A percentile compares a stretch with the other conserved stretches of the same genome.
phyloP scores from a whole-genome alignment of 2,113 vertebrate genomes.

The Brachyistius frenatus region DNA sequence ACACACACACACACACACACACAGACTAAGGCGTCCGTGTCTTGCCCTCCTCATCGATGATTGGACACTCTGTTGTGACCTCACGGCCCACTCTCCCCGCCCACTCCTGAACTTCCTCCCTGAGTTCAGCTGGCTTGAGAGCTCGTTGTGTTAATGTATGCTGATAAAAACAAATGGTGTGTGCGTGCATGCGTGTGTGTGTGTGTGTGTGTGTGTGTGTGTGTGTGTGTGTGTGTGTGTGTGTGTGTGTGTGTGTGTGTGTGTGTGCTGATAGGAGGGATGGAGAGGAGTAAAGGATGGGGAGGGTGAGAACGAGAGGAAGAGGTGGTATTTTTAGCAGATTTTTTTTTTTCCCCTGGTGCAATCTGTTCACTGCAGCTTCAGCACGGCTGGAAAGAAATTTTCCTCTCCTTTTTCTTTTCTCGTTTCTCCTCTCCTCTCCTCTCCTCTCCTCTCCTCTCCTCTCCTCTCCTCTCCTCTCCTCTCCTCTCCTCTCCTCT shows the following conservation, averaged over 20 bases:
- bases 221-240: conserved; percentile 25
- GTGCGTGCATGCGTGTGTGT: conserved; percentile 33
- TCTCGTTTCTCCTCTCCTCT: conserved; percentile 13
- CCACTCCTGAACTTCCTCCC: conserved; percentile 75
- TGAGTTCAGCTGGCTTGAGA: conserved; percentile 66
- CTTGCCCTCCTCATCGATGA: conserved; percentile 56
- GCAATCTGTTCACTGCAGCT: conserved; percentile 75
- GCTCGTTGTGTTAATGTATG: conserved; percentile 69
- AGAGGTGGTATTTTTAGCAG: conserved; percentile 80
- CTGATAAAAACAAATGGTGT: conserved; percentile 64
- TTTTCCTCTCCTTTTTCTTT: conserved; percentile 29
- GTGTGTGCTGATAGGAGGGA: conserved; percentile 37
- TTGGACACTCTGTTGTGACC: conserved; percentile 70
- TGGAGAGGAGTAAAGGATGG: conserved; percentile 35
- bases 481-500: no score
- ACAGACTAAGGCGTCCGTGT: conserved; percentile 52
- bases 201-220: conserved; percentile 24
- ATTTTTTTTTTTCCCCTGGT: conserved; percentile 57
- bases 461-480: no score
- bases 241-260: conserved; percentile 22
- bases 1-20: background rate
- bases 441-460: no score
- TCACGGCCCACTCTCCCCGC: conserved; percentile 64
- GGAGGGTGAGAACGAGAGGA: conserved; percentile 68
- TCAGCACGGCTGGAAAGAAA: conserved; percentile 45